Percentiles rank a stretch among this genome's conserved stretches.
Conservation (phyloP, 1,140 invertebrate genomes). For the Hydropsyche tenuis region DNA sequence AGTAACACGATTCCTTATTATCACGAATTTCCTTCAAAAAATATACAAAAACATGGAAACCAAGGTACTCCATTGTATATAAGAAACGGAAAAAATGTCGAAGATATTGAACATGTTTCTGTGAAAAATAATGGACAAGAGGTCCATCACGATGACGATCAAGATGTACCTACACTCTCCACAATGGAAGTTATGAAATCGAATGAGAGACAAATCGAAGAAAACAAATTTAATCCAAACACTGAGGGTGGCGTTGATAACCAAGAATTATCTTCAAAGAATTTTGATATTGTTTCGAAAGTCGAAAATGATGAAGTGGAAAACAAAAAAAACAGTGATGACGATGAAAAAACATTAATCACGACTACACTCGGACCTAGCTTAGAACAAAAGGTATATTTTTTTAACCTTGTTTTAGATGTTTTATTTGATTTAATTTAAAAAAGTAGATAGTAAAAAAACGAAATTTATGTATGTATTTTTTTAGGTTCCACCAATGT, state of each 20-base stretch:
- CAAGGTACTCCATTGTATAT: constrained; percentile 42
- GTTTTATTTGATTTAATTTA: no score
- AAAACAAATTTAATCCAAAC: constrained; percentile 56
- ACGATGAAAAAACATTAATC: constrained; percentile 47
- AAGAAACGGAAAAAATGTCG: constrained; percentile 6
- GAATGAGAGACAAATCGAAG: constrained; percentile 54
- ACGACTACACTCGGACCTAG: constrained; percentile 61
- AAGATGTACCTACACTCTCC: constrained; percentile 32
- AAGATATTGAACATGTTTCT: not conserved
- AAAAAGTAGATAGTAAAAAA: no score
- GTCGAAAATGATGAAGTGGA: constrained; percentile 51
- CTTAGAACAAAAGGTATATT: constrained; percentile 59
- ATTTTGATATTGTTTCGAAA: constrained; percentile 59
- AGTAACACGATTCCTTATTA: constrained; percentile 32
- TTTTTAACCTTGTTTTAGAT: no score
- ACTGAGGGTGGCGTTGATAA: constrained; percentile 58
- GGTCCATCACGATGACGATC: constrained; percentile 1
- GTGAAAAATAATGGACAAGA: not conserved
- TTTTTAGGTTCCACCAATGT: constrained; percentile 46
- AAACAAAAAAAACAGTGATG: constrained; percentile 46
- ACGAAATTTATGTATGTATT: no score
- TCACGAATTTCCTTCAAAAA: constrained; percentile 23
- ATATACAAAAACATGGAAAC: constrained; percentile 6
- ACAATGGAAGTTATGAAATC: constrained; percentile 42
- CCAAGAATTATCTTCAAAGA: constrained; percentile 59